Percentiles rank a stretch among this genome's conserved stretches.
These are phyloP conservation scores for Spea hammondii DNA, from an alignment of 2,797 vertebrate genomes.

Conservation along the genomic window DNA sequence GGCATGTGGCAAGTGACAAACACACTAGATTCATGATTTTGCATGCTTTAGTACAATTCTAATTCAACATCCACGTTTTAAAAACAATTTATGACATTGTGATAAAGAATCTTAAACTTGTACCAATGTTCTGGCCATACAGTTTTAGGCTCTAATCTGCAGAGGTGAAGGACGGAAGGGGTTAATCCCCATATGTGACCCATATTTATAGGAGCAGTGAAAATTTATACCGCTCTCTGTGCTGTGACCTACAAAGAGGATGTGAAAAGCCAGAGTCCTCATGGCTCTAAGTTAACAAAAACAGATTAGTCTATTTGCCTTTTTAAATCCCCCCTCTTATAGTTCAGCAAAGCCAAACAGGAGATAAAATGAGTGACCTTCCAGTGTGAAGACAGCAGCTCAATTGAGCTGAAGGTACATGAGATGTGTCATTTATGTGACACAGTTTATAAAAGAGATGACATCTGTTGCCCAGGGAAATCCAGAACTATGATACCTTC, in stretches of 20 bases:
- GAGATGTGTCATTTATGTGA: conserved; percentile 23
- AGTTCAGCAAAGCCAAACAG: conserved; percentile 31
- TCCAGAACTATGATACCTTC: conserved; percentile 5
- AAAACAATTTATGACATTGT: no score
- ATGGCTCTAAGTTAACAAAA: conserved; percentile 43
- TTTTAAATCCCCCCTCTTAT: conserved; percentile 35
- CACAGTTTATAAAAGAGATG: conserved; percentile 1
- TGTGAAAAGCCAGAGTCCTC: conserved; percentile 29
- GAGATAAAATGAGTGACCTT: conserved; percentile 39
- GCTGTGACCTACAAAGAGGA: conserved; percentile 41
- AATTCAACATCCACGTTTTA: no score
- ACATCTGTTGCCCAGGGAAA: background rate
- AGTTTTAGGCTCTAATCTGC: no score
- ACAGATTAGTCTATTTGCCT: conserved; percentile 43
- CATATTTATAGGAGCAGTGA: conserved; percentile 30
- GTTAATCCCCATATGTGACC: conserved; percentile 29
- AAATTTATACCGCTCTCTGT: conserved; percentile 31
- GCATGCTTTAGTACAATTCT: no score
- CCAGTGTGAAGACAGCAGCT: conserved; percentile 22
- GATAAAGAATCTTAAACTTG: no score
- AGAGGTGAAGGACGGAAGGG: background rate
- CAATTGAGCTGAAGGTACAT: conserved; percentile 21
- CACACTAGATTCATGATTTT: no score
- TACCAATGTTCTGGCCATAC: no score
- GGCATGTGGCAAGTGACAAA: no score